phyloP scores from a whole-genome alignment of 2,113 vertebrate species.

The Stercorarius parasiticus region DNA sequence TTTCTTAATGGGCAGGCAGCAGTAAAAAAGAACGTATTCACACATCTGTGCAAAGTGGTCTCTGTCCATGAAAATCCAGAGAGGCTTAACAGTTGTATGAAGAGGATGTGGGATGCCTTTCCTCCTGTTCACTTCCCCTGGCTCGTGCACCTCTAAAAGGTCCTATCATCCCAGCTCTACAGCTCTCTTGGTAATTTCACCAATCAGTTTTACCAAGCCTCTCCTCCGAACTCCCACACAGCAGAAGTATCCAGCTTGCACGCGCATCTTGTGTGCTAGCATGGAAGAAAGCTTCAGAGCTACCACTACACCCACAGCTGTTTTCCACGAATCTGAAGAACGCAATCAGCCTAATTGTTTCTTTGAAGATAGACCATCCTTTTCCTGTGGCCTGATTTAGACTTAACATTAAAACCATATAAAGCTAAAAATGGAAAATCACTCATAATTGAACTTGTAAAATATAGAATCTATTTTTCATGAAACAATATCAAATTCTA shows the following conservation, averaged over 20 bases:
- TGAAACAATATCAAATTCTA: neutral
- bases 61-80: neutral
- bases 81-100: neutral
- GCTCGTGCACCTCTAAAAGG: neutral
- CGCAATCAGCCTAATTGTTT: conserved; percentile 21
- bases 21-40: neutral
- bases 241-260: neutral
- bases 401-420: conserved; percentile 49
- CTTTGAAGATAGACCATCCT: conserved; percentile 70
- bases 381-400: conserved; percentile 74
- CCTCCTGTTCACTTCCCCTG: neutral
- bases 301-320: conserved; percentile 57
- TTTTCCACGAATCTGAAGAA: conserved; percentile 69
- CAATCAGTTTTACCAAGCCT: neutral
- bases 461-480: conserved; percentile 2
- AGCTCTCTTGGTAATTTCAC: neutral
- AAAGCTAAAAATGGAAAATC: conserved; percentile 50
- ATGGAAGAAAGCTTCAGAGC: conserved; percentile 50
- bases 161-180: neutral
- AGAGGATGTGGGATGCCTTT: neutral
- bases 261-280: neutral
- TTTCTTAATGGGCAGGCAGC: neutral
- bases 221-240: conserved; percentile 35
- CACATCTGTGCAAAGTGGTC: neutral
- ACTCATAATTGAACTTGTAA: conserved; percentile 20